Evolutionary conservation across 2,797 vertebrate species (phyloP).

Genomic region (Schizothorax lantsangensis): DNA sequence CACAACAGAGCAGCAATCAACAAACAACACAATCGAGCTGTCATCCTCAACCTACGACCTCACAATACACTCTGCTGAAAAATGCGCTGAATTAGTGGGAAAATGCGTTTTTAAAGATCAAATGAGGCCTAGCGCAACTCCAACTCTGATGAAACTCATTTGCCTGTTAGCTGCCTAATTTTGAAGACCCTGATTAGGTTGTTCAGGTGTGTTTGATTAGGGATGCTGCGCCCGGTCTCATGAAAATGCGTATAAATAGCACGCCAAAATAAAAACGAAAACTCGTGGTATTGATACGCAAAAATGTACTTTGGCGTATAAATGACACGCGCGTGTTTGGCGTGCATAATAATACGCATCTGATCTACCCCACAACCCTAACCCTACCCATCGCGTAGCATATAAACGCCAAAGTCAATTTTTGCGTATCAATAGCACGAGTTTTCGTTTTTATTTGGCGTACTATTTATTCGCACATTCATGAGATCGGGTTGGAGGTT

Average conservation of each 20-base stretch:
- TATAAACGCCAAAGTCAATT: too few species aligned
- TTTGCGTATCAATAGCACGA: too few species aligned
- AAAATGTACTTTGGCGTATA: too few species aligned
- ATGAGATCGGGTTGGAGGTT: too few species aligned
- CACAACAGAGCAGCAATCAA: conserved; percentile 63
- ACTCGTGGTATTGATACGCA: too few species aligned
- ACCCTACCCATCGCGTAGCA: too few species aligned
- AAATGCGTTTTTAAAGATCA: not conserved
- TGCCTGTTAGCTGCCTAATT: not conserved
- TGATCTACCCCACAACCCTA: too few species aligned
- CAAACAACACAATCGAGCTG: conserved; percentile 51
- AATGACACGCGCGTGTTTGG: too few species aligned
- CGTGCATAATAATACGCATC: too few species aligned
- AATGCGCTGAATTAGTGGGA: not conserved
- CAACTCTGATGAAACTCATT: not conserved
- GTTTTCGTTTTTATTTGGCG: not conserved
- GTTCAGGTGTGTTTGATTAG: not conserved
- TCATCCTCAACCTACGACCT: conserved; percentile 61
- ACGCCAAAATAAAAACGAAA: too few species aligned
- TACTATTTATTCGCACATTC: too few species aligned
- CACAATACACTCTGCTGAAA: conserved; percentile 59
- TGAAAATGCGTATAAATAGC: too few species aligned
- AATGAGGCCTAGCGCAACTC: not conserved
- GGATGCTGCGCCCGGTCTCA: not conserved
- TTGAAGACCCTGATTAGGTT: not conserved